phyloP scores from a whole-genome alignment of 2,113 vertebrate species.

The Cepphus grylle region DNA sequence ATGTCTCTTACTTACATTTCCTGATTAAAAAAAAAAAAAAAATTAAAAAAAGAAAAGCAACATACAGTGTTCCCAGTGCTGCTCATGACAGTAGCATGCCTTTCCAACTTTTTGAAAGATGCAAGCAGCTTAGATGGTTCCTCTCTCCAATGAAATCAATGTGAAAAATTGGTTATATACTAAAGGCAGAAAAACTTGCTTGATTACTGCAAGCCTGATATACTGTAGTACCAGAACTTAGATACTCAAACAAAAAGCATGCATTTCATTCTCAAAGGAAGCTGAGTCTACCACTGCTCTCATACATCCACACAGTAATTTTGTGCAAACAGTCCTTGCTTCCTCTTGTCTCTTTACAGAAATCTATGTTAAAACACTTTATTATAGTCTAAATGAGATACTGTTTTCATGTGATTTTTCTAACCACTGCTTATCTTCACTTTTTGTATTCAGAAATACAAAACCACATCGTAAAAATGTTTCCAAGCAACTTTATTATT shows the following conservation, averaged over 20 bases:
- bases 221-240: background rate
- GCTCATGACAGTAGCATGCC: background rate
- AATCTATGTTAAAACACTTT: background rate
- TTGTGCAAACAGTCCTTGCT: background rate
- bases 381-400: background rate
- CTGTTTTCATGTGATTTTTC: background rate
- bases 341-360: background rate
- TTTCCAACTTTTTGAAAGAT: background rate
- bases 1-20: background rate
- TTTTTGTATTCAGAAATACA: background rate
- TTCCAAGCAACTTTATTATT: background rate
- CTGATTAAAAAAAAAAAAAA: background rate
- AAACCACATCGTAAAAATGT: background rate
- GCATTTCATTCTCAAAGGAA: background rate
- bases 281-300: background rate
- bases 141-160: background rate
- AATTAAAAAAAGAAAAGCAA: background rate
- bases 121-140: background rate
- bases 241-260: background rate
- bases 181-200: background rate
- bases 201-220: background rate
- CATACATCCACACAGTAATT: background rate
- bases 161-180: background rate
- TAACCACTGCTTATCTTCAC: background rate
- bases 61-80: background rate